phyloP scores from a whole-genome alignment of 2,797 vertebrate genomes.

The Psittacula derbiana region DNA sequence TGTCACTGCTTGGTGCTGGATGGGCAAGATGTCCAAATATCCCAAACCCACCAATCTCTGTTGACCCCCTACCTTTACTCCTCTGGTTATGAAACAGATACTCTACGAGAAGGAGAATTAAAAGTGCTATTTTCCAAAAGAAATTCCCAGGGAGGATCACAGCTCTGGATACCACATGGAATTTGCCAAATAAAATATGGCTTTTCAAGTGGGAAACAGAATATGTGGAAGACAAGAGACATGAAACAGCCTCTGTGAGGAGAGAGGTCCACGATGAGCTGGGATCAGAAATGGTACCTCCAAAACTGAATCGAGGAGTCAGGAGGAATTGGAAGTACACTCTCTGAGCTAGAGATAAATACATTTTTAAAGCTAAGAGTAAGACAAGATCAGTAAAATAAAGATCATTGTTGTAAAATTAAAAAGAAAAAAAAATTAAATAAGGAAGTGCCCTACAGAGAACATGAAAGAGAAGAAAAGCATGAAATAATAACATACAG shows the following conservation, averaged over 20 bases:
- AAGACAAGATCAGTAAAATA: neutral
- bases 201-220: neutral
- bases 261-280: neutral
- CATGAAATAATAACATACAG: neutral
- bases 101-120: neutral
- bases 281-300: neutral
- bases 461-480: neutral
- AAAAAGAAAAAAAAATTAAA: too few relatives aligned
- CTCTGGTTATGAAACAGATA: neutral
- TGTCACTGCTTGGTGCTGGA: neutral
- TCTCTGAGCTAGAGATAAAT: neutral
- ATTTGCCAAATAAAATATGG: neutral
- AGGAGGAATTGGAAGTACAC: neutral
- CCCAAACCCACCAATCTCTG: neutral
- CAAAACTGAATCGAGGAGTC: neutral
- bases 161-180: neutral
- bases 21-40: neutral
- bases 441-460: neutral
- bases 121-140: neutral
- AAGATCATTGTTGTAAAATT: neutral
- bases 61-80: neutral
- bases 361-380: neutral
- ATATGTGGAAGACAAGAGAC: neutral
- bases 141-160: neutral
- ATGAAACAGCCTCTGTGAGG: neutral